Evolutionary conservation across 2,113 vertebrate species (phyloP), one percentile per base, ranked within the genome.

Genomic region (Hippocampus zosterae): DNA sequence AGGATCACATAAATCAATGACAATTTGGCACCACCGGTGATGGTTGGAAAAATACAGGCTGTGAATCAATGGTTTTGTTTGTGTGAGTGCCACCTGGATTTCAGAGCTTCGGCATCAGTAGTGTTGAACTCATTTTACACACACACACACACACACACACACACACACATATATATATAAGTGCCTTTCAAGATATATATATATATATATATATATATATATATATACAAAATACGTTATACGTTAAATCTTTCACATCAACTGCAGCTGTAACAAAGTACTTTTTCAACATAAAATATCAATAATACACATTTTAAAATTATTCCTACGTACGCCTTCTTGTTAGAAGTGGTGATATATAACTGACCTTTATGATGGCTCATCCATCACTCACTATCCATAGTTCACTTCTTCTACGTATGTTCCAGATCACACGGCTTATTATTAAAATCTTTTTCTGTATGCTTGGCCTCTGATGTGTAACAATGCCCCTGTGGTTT

Each of bases 1-100:
- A 48, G 53, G 68, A n/a, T 15, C 76, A 67, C 85, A 84, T 85
- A 79, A 87, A 88, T 90, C 87, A 88, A 42, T 65, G 73, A 73
- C 81, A 74, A 75, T 68, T 69, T 37, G 74, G 82, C 72, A 80
- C 72, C 78, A 46, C 65, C 52, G 57, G 65, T 77, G 63, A 75
- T 75, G 70, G 48, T 73, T 41, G 68, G 57, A 69, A 88, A 79
- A 73, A 56, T 33, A 59, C 70, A 65, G 73, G 59, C 74, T 48
- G 67, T 79, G 67, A 33, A 29, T 77, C 56, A 52, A 52, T 29
- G n/a, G 66, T 41, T 63, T 27, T 56, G 23, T 69, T 25, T 68
- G 46, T 56, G 46, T 55, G 11, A 71, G 12, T 59, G 63, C 29
- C 56, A 59, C 67, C 74, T 67, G 53, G 70, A 76, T 70, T 60